Evolutionary conservation across 2,888 invertebrate genomes (phyloP).

Genomic region (Mycogona germanica): DNA sequence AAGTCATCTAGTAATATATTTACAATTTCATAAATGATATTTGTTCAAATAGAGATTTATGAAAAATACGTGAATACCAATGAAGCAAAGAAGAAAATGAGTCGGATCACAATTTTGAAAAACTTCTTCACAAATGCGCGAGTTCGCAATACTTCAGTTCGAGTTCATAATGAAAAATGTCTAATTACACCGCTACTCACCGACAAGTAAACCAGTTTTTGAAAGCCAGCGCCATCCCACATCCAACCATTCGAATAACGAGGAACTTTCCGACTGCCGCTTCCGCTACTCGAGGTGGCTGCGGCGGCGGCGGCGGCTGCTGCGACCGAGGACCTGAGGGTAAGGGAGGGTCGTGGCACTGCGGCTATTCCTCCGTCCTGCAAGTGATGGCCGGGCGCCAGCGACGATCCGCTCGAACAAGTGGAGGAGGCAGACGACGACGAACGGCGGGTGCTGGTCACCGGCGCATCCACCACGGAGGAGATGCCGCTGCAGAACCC

Average conservation of each 20-base stretch:
- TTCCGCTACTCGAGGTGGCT: too few species aligned
- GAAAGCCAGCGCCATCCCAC: slow-evolving; percentile 73
- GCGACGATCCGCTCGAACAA: background rate
- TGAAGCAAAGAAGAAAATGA: too few species aligned
- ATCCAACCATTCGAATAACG: slow-evolving; percentile 83
- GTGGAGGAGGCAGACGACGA: slow-evolving; percentile 4
- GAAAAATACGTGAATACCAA: slow-evolving; percentile 1
- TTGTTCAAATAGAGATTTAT: too few species aligned
- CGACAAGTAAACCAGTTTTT: slow-evolving; percentile 74
- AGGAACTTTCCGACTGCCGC: slow-evolving; percentile 15
- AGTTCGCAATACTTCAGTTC: too few species aligned
- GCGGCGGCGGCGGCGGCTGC: background rate
- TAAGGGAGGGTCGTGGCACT: slow-evolving; percentile 10
- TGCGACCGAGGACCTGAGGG: slow-evolving; percentile 3
- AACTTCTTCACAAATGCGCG: too few species aligned
- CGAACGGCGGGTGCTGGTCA: too few species aligned
- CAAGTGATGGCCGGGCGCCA: background rate
- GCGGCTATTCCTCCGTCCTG: background rate
- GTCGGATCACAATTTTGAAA: too few species aligned
- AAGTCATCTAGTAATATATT: too few species aligned
- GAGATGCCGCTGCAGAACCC: too few species aligned
- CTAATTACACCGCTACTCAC: slow-evolving; percentile 48
- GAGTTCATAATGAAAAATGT: background rate
- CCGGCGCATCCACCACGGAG: too few species aligned
- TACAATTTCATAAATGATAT: too few species aligned